Base-by-base conservation (phyloP, 2,113 vertebrate species). In the Tragulus kanchil region DNA sequence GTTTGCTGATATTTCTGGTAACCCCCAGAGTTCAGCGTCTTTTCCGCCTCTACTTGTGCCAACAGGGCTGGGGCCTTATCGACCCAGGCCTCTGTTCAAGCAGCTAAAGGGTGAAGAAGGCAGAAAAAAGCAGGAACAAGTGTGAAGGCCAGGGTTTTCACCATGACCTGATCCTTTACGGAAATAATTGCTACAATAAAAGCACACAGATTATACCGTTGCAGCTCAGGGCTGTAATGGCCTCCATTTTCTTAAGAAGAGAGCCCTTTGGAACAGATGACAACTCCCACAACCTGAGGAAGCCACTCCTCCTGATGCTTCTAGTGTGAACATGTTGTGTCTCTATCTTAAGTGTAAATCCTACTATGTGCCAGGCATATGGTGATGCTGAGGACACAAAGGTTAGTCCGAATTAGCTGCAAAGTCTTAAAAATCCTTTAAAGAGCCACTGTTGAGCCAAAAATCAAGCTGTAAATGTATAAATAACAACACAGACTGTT, bases 211-310 rank as follows among this genome's bases (percentile, higher is more conserved):
- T 26, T n/a, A n/a, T 23, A 62, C 0, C 67, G 14, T 8, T 31
- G 3, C 77, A 85, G 10, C 69, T 31, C 28, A 84, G 28, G 50
- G 42, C 64, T 50, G 77, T 26, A n/a, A 89, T 17, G 13, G 16
- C 64, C 84, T 89, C n/a, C 9, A 50, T 89, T 83, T 92, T 94
- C 84, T 84, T 45, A 54, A 77, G 48, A 65, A 16, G n/a, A 42
- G 6, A 71, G 77, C 7, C 11, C 42, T 31, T 8, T 19, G 61
- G 64, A 79, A 79, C n/a, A 54, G 73, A 56, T 21, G 58, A 75
- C 26, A 85, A n/a, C 16, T 28, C 28, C 42, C 26, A 48, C 2
- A 3, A 58, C 50, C 69, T 75, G 69, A 67, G 52, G 54, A 71
- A 81, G 23, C 5, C 36, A 58, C 45, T 69, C 21, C 42, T 61